Evolutionary conservation across 2,888 invertebrate species (phyloP).

Genomic region (Heliconius erato): DNA sequence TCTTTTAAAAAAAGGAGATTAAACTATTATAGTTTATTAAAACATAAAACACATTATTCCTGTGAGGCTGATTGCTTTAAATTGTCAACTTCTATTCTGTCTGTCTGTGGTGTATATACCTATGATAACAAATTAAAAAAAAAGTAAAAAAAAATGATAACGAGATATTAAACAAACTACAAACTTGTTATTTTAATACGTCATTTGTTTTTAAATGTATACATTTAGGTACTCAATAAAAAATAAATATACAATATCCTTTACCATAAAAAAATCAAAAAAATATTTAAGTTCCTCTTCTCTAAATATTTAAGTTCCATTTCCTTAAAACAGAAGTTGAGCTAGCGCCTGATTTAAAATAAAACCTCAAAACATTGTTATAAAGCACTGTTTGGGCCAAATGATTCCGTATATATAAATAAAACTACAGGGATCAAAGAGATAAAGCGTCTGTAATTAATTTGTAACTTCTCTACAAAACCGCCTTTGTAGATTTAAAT

Average conservation of each 20-base stretch:
- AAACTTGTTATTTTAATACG: background rate
- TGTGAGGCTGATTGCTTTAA: too few relatives aligned
- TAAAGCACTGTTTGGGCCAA: background rate
- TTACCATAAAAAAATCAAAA: background rate
- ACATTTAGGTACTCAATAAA: background rate
- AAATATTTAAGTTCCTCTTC: background rate
- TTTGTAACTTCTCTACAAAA: conserved; percentile 41
- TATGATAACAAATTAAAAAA: too few relatives aligned
- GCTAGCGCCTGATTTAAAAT: background rate
- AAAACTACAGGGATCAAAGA: conserved; percentile 38
- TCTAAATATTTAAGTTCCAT: background rate
- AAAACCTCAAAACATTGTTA: conserved; percentile 5
- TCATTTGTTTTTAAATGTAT: background rate
- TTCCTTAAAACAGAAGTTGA: background rate
- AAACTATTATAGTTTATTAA: background rate
- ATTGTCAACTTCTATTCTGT: too few relatives aligned
- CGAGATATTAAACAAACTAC: background rate
- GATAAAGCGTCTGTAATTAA: conserved; percentile 43
- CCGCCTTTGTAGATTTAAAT: conserved; percentile 33
- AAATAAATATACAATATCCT: background rate
- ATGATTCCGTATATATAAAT: conserved; percentile 27
- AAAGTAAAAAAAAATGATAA: too few relatives aligned
- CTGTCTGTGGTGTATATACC: too few relatives aligned
- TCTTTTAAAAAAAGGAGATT: background rate
- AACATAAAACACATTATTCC: background rate